Base-by-base conservation (phyloP, 1,140 invertebrate species). In the Belonocnema kinseyi region DNA sequence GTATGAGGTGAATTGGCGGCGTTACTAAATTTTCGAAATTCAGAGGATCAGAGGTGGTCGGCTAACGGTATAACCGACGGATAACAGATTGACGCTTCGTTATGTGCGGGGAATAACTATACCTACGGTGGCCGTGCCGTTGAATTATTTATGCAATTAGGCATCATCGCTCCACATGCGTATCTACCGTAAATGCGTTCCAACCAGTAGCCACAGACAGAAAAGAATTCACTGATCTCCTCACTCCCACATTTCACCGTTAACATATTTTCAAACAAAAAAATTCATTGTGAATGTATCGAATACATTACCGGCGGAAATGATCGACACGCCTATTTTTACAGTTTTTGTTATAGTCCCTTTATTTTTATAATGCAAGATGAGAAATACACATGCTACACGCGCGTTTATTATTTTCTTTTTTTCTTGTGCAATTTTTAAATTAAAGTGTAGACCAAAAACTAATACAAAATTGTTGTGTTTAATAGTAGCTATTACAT, bases 121-220 rank as follows among this genome's bases (percentile, higher is more conserved):
- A 86, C 76, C 76, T 76, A 79, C 81, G 80, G 77, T 75, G 83
- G 75, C 77, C 82, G 79, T 81, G 77, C 78, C 79, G 78, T 83
- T 87, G 85, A 87, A 87, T 87, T 86, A 87, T 87, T 87, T 87
- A 87, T 87, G 85, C 81, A 87, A 87, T 87, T 87, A 86, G 83
- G 78, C 76, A 76, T 80, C 76, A 80, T 82, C 79, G 80, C 61
- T 66, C 46, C 61, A 66, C 61, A 66, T 66, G 61, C 61, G 61
- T 66, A 66, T 79, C 74, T 77, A 77, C 77, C 79, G 79, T 80
- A 77, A 80, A 80, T 71, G 58, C 58, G 71, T 54, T 77, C 54
- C 46, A 73, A 50, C 16, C 72, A 33, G 26, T 33, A 40, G 40
- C 61, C 61, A 33, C 21, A 8, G 19, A 58, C 19, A 33, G n/a